Evolutionary conservation across 2,888 invertebrate genomes (phyloP), one percentile per base, ranked within the genome.

Genomic region (Philhelius pedissequus): DNA sequence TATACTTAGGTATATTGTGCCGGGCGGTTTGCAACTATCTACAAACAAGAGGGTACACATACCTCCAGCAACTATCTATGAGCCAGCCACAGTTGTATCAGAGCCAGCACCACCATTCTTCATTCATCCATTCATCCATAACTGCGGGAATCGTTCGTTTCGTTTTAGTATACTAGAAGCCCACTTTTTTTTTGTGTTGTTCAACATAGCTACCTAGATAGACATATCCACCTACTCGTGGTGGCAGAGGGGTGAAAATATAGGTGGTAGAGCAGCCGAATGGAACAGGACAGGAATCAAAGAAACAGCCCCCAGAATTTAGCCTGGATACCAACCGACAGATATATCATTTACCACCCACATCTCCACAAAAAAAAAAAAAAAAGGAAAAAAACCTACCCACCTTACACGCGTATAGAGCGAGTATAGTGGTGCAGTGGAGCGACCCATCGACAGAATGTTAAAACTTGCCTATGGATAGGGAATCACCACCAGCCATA

Each of bases 241-340:
- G 43, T 48, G 48, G 71, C 48, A n/a, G 48, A 48, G 58, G 6
- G 48, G 22, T 15, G 5, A 4, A 1, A 4, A 30, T 32, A 25
- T 9, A 32, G 64, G 22, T 48, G 64, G 48, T n/a, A 20, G n/a
- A n/a, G 45, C 7, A 43, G n/a, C 15, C 43, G 7, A 27, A 27
- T 27, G 43, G 40, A 13, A 79, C 56, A 62, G 40, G 18, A 79
- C 56, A 62, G 40, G 56, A 69, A 76, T 48, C 58, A 66, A n/a
- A 69, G 74, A 84, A 84, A 71, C 80, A 84, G 74, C 80, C 76
- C 80, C 75, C 40, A 80, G 84, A 84, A 84, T 80, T 84, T 80
- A 84, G 75, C 84, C 84, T 84, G 84, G 84, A 84, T 84, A 84
- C 80, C 76, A 68, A 80, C 80, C 84, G 84, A 84, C 84, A 84